Base-by-base conservation (phyloP, 2,113 vertebrate genomes). In the Phocoena sinus region DNA sequence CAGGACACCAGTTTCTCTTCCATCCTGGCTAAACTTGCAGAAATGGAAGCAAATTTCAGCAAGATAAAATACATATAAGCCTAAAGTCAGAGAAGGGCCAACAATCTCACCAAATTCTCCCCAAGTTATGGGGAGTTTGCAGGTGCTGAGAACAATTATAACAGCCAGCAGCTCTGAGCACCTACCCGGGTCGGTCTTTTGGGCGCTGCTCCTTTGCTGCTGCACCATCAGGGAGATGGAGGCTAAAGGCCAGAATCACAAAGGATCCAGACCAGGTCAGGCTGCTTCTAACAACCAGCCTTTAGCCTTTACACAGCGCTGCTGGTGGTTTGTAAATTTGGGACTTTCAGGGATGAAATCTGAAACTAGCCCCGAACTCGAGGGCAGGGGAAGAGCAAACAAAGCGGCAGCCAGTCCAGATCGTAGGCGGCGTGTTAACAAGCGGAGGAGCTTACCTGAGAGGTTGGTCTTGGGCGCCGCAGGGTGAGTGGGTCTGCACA, bases 11-110 rank as follows among this genome's bases (percentile, higher is more conserved):
- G 23, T 58, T 83, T 67, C 91, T 68, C 23, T 36, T 71, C 63
- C 47, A 1, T 14, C 56, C n/a, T 10, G n/a, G n/a, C 58, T 1
- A 8, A 70, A 79, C 1, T 5, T 8, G 17, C n/a, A 4, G 26
- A 56, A 67, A n/a, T 8, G 10, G n/a, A 38, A 41, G 33, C 0
- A 1, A 68, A 44, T 70, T 63, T 47, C 68, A 60, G 63, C 31
- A 5, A 58, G 60, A 76, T 2, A 3, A 63, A 33, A 31, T 18
- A 20, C 12, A 88, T 28, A 62, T 1, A 60, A 41, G 13, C 63
- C n/a, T 77, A 28, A 41, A 26, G 21, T 18, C 47, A 41, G 0
- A 71, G 25, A 63, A 56, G 60, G 31, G 5, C 38, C 28, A 60
- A 5, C 3, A 62, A 44, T 7, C 56, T 50, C 71, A 38, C 36